Percentiles rank a stretch among this genome's conserved stretches.
phyloP scores from a whole-genome alignment of 1,140 invertebrate species.

The Calephelis nemesis region DNA sequence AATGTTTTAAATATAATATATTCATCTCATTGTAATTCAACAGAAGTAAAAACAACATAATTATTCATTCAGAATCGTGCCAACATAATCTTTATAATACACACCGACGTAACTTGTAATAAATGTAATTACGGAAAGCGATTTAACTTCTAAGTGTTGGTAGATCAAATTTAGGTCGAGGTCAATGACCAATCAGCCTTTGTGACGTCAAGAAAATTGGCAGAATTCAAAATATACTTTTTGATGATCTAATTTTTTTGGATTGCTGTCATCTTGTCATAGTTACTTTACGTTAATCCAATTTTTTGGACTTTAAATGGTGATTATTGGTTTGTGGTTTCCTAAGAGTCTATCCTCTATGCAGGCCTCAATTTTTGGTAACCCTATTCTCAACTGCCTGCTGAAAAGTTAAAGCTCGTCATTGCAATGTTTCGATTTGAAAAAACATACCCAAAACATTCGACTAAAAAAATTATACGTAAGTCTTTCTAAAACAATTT shows the following conservation, averaged over 20 bases:
- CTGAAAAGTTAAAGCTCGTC: too few relatives aligned
- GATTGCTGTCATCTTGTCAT: not conserved
- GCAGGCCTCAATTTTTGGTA: too few relatives aligned
- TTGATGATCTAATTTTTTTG: not conserved
- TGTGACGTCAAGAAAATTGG: not conserved
- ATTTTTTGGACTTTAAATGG: too few relatives aligned
- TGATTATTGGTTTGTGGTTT: too few relatives aligned
- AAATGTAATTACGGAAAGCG: conserved; percentile 15
- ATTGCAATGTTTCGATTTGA: too few relatives aligned
- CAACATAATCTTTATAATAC: conserved; percentile 19
- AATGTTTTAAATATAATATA: conserved; percentile 7
- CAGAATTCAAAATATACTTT: not conserved
- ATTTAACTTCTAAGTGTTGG: conserved; percentile 17
- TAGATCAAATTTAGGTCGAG: conserved; percentile 16
- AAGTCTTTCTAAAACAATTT: too few relatives aligned
- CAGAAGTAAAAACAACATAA: conserved; percentile 16
- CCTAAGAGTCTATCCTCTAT: too few relatives aligned
- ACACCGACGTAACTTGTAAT: conserved; percentile 15
- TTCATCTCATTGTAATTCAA: conserved; percentile 8
- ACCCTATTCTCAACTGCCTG: too few relatives aligned
- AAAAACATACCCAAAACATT: too few relatives aligned
- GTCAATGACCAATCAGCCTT: conserved; percentile 4
- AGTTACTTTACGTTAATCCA: too few relatives aligned
- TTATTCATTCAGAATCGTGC: conserved; percentile 15
- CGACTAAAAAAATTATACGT: too few relatives aligned